Evolutionary conservation across 2,888 invertebrate species (phyloP).

Genomic region (Phytoseiulus persimilis): DNA sequence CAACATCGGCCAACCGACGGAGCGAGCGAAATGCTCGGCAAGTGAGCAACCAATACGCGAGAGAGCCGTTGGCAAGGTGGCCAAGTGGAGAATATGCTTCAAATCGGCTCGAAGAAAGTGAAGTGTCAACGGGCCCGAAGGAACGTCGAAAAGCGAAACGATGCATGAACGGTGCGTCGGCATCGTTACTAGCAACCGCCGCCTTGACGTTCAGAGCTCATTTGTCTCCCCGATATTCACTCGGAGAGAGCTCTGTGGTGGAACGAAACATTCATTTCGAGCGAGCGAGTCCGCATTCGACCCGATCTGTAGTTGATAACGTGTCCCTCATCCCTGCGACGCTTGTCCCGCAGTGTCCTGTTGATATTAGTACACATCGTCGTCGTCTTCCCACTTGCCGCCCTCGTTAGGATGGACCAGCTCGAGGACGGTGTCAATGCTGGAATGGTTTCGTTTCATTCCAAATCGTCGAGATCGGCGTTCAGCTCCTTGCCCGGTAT

Average conservation of each 20-base stretch:
- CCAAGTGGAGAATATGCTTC: not conserved
- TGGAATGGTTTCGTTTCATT: no score
- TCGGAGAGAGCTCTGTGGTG: no score
- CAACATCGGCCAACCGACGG: not conserved
- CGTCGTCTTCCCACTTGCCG: not conserved
- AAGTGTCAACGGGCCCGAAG: not conserved
- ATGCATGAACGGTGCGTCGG: no score
- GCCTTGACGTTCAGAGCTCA: no score
- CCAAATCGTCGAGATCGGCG: no score
- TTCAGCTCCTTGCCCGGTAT: no score
- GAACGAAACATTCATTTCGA: no score
- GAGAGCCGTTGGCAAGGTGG: not conserved
- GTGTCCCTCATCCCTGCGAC: not conserved
- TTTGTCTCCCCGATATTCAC: no score
- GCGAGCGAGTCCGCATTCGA: not conserved
- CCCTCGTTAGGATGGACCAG: no score
- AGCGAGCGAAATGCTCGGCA: not conserved
- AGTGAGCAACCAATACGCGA: not conserved
- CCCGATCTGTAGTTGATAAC: not conserved
- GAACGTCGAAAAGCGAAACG: not conserved
- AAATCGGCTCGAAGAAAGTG: not conserved
- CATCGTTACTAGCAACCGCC: no score
- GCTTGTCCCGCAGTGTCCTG: not conserved
- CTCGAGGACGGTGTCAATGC: no score
- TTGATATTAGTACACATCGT: not conserved